These are phyloP conservation scores for Tetropium fuscum DNA, from an alignment of 2,888 invertebrate species.

Conservation along the genomic window DNA sequence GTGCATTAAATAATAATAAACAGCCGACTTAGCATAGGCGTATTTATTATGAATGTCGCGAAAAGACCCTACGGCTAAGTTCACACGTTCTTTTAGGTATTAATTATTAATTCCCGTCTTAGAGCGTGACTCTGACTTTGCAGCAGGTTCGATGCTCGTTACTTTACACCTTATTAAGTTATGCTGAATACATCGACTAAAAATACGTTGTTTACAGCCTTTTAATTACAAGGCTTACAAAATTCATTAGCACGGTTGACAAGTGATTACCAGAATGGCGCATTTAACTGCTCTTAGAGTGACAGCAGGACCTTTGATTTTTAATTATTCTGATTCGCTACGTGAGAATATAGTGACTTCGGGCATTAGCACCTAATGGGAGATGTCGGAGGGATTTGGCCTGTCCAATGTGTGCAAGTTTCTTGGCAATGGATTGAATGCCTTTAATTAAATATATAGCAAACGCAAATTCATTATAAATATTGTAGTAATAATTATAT, in stretches of 20 bases:
- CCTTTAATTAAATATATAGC: background rate
- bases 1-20: too few species aligned
- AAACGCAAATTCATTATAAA: too few species aligned
- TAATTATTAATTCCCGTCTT: background rate
- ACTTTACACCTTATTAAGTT: background rate
- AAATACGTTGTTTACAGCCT: slow-evolving; percentile 10
- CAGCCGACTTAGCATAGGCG: too few species aligned
- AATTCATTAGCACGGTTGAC: slow-evolving; percentile 1
- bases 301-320: background rate
- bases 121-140: background rate
- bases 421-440: background rate
- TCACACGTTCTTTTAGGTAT: background rate
- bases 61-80: too few species aligned
- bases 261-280: background rate
- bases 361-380: slow-evolving; percentile 16
- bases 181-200: slow-evolving; percentile 3
- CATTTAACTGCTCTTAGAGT: background rate
- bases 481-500: too few species aligned
- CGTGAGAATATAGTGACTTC: slow-evolving; percentile 30
- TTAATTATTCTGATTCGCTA: slow-evolving; percentile 26
- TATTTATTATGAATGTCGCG: too few species aligned
- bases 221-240: slow-evolving; percentile 9
- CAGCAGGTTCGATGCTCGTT: background rate
- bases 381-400: too few species aligned
- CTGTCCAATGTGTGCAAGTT: too few species aligned